Evolutionary conservation across 1,140 invertebrate species (phyloP), one percentile per base, ranked within the genome.

Genomic region (Chironomus striatipennis): DNA sequence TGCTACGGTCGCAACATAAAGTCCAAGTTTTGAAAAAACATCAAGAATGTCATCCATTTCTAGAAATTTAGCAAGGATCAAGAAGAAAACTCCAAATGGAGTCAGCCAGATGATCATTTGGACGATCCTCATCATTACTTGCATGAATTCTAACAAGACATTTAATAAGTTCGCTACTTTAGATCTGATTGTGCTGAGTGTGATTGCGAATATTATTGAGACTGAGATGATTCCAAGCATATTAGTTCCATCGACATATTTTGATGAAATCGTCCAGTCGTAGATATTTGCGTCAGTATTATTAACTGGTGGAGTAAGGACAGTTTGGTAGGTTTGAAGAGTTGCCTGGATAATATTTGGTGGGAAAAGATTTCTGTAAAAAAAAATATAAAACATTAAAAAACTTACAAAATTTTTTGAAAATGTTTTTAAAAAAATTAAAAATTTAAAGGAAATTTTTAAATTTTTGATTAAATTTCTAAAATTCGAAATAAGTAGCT

Each of bases 81-180:
- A 83, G 79, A 93, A 96, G 1, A 92, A 83, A 8, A 96, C 92
- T 76, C 93, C 93, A n/a, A 94, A 78, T 0, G 94, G 93, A 7
- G 93, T 94, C 75, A 94, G 83, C 87, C 88, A 89, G 76, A 91
- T 90, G 9, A 91, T 87, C 87, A 88, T 89, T 24, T 87, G 87
- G 6, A 90, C 91, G 24, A 92, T 90, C 43, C 86, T 85, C 90
- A 92, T 92, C 84, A 90, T 89, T 9, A 89, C 86, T 42, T 88
- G 85, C 18, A 87, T 87, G 8, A 91, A 78, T 74, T 85, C 84
- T 34, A 86, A 85, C 78, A 91, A 91, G 75, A 91, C 87, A 42
- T 83, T 82, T 0, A 90, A 82, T 47, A 57, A 57, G 2, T 57
- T 57, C 2, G 2, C 10, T 2, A 57, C 47, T 12, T 57, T 73